These are phyloP conservation scores for pig (Sus scrofa) DNA, from an alignment of 2,113 vertebrate genomes.

Conservation along the genomic window DNA sequence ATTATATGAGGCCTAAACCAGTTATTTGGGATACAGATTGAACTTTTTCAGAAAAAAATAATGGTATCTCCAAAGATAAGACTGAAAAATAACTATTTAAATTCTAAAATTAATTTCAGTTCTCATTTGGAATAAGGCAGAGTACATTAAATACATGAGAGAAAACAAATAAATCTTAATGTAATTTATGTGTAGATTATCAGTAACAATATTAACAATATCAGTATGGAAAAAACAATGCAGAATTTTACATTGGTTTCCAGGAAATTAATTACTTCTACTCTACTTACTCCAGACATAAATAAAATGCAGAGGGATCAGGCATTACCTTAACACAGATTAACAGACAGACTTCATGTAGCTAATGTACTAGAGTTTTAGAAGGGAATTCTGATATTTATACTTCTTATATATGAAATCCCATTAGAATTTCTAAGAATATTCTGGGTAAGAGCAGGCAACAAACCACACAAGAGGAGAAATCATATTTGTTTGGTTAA, in stretches of 20 bases:
- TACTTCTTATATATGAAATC: background rate
- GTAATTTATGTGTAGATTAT: background rate
- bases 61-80: background rate
- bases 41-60: conserved; percentile 23
- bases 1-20: background rate
- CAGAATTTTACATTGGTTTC: background rate
- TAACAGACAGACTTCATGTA: background rate
- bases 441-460: background rate
- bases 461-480: background rate
- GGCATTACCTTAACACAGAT: background rate
- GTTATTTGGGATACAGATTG: conserved; percentile 34
- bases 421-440: background rate
- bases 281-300: background rate
- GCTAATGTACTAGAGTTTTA: background rate
- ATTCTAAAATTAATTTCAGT: conserved; percentile 37
- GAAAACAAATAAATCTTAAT: background rate
- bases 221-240: background rate
- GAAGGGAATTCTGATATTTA: background rate
- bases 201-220: background rate
- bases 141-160: background rate
- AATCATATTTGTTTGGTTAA: background rate
- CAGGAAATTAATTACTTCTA: background rate
- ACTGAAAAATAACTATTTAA: background rate
- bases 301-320: background rate
- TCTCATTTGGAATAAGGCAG: background rate